Evolutionary conservation across 1,140 invertebrate genomes (phyloP), one percentile per base, ranked within the genome.

Genomic region (Riptortus pedestris): DNA sequence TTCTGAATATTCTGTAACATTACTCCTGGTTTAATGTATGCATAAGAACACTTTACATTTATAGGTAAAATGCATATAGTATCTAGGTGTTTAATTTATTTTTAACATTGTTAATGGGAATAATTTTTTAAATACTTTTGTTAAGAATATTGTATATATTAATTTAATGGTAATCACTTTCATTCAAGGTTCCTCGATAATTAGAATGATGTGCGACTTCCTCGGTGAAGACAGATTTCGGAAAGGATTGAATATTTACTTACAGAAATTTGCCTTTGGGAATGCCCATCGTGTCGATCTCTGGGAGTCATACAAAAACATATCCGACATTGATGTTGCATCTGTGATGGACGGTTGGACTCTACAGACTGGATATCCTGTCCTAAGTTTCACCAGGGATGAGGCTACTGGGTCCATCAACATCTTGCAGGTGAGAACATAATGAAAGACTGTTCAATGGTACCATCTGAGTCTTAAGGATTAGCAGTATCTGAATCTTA

Each of bases 201-300:
- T 97, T 29, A 80, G 93, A 28, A 97, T 97, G 93, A 93, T 96
- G 89, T 83, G 89, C 64, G 85, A 92, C 72, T 95, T 95, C 69
- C 78, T 97, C 0, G 87, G 88, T 1, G 81, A 89, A 51, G 76
- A 83, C 2, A 82, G 83, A 3, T 91, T 85, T 73, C 77, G 80
- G n/a, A 72, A 77, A 12, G 90, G 89, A 28, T 75, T 93, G 2
- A 79, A 73, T 65, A 80, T 80, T 60, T 89, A 88, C 72, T 72
- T 87, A 18, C 75, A 77, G 27, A 16, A 81, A 66, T 79, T 83
- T 66, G 78, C 80, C 22, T 87, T 82, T 68, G 69, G 73, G 1
- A 86, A 85, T 72, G 90, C 90, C 0, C 83, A 84, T 62, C 89
- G 92, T 74, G 84, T 91, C 69, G 85, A 93, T 73, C 76, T 95